A percentile compares a stretch with the other conserved stretches of the same genome.
These are phyloP conservation scores for Andrena chrysosceles DNA, from an alignment of 2,888 invertebrate species.

Conservation along the genomic window DNA sequence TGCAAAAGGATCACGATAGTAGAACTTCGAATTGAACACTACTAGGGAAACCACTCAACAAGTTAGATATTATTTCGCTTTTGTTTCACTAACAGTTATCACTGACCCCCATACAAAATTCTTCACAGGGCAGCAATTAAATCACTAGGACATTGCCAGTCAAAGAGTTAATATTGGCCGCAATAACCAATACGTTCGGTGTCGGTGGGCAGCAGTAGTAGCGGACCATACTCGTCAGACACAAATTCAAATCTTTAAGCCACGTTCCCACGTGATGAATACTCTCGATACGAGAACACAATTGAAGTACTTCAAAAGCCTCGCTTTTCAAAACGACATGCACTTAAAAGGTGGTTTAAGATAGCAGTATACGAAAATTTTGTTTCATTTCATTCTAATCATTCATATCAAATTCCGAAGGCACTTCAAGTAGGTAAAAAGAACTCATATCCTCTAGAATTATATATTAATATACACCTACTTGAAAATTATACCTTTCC, in stretches of 20 bases:
- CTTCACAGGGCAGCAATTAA: constrained; percentile 6
- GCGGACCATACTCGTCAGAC: constrained; percentile 44
- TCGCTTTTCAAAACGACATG: not conserved
- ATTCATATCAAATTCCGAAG: not conserved
- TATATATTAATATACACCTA: not conserved
- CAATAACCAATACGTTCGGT: constrained; percentile 16
- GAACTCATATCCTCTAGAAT: not conserved
- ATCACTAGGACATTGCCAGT: constrained; percentile 47
- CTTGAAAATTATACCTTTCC: not conserved
- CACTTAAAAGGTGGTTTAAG: not conserved
- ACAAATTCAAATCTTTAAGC: not conserved
- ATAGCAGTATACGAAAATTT: not conserved
- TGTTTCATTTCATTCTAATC: not conserved
- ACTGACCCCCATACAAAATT: constrained; percentile 16
- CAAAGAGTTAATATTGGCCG: constrained; percentile 56
- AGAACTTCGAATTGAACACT: not conserved
- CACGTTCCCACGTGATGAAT: not conserved
- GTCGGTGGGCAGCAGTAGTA: constrained; percentile 44
- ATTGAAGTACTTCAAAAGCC: not conserved
- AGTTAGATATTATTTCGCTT: constrained; percentile 6
- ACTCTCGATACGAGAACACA: not conserved
- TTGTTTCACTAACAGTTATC: not conserved
- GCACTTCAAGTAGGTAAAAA: not conserved
- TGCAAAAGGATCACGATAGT: not conserved
- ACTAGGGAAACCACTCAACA: not conserved